Evolutionary conservation across 2,113 vertebrate species (phyloP).

Genomic region (Murina feae): DNA sequence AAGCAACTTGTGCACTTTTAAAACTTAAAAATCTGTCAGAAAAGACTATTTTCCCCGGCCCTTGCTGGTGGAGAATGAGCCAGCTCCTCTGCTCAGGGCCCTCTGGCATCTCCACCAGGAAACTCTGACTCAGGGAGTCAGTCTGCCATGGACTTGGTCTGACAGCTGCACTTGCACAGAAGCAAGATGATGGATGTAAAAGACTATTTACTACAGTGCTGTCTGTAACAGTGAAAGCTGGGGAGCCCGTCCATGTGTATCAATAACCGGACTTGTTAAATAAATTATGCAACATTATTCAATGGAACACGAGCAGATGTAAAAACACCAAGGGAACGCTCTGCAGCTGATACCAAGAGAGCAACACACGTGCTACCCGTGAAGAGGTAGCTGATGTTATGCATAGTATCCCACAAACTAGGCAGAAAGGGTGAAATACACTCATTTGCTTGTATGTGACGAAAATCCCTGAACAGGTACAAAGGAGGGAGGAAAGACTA

Average conservation of each 20-base stretch:
- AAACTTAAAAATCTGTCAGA: background rate
- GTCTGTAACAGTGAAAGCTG: background rate
- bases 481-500: too few relatives aligned
- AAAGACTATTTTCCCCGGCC: background rate
- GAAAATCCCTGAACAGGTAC: too few relatives aligned
- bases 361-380: too few relatives aligned
- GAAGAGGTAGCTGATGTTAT: accelerated
- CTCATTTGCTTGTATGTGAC: too few relatives aligned
- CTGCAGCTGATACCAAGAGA: background rate
- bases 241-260: background rate
- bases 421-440: too few relatives aligned
- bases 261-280: background rate
- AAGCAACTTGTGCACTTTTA: accelerated
- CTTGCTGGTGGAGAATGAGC: too few relatives aligned
- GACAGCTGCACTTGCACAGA: accelerated
- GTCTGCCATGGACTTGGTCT: background rate
- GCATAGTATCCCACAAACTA: accelerated
- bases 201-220: too few relatives aligned
- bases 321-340: accelerated
- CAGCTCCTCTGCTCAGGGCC: background rate
- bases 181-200: background rate
- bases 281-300: accelerated
- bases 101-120: accelerated
- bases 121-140: background rate
- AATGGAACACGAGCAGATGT: background rate